Evolutionary conservation across 2,113 vertebrate genomes (phyloP).

Genomic region (Anguilla japonica): DNA sequence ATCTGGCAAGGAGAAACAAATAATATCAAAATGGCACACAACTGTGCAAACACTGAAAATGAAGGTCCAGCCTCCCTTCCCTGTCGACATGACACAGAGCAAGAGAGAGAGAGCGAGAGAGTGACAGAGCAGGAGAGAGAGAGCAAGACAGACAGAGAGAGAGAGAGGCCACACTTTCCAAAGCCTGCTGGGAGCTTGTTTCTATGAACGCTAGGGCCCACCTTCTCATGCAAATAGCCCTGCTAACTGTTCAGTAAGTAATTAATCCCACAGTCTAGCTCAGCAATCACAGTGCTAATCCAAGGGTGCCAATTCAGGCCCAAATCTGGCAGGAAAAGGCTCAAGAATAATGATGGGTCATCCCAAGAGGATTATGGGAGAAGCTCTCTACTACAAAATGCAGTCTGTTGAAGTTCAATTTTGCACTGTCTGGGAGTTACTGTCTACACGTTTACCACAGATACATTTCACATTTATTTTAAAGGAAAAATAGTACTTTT

Average conservation of each 20-base stretch:
- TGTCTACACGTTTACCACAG: not conserved
- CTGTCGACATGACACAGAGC: not conserved
- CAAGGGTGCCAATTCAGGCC: not conserved
- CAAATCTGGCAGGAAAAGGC: not conserved
- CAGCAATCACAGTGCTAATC: constrained; percentile 13
- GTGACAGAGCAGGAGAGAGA: not conserved
- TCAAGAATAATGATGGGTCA: not conserved
- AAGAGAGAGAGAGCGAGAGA: not conserved
- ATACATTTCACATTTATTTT: not conserved
- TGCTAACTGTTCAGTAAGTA: constrained; percentile 18
- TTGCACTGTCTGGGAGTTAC: not conserved
- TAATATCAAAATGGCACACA: too few relatives aligned
- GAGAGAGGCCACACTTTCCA: constrained; percentile 20
- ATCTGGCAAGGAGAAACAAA: too few relatives aligned
- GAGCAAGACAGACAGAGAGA: not conserved
- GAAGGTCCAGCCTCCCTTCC: too few relatives aligned
- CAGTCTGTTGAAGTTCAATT: not conserved
- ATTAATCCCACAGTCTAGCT: constrained; percentile 12
- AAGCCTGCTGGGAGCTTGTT: constrained; percentile 32
- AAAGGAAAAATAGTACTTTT: not conserved
- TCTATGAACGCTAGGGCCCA: constrained; percentile 3
- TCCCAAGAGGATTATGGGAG: not conserved
- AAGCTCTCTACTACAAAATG: not conserved
- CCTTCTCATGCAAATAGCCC: constrained; percentile 27
- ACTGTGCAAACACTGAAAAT: too few relatives aligned